Base-by-base conservation (phyloP, 2,888 invertebrate genomes). In the Andrena haemorrhoa region DNA sequence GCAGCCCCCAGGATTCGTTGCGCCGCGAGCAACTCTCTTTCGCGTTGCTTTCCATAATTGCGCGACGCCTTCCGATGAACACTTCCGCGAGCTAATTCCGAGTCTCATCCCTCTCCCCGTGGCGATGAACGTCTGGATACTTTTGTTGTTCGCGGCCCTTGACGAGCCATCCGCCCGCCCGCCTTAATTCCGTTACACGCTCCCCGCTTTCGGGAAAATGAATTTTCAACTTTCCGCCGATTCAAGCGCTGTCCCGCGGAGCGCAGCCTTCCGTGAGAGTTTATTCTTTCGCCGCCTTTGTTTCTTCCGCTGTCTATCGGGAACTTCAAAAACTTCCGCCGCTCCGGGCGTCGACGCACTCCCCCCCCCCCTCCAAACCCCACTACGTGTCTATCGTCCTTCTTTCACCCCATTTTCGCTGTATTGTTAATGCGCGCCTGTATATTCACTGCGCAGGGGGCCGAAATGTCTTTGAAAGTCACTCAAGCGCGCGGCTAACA, bases 381-480 rank as follows among this genome's bases (percentile, higher is more conserved):
- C 3, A 16, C 16, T 53, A 66, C 75, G 41, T 33, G 77, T 49
- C 58, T 41, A 16, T 66, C 75, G 33, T 29, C 35, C 23, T 33
- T 33, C 51, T 64, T n/a, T 49, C 33, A 1, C 23, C 8, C 29
- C 58, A 20, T 41, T 23, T 23, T 20, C 51, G 49, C 41, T 23
- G 51, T 58, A 49, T 60, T 20, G 58, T 77, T 53, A 56, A 60
- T 70, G 58, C 64, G 35, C 68, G 41, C 33, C 64, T 70, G 51
- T 79, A 47, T 69, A 35, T 65, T 60, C 58, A 51, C 26, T 41
- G 26, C 23, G 20, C 76, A 35, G 49, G 33, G 64, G 77, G n/a
- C 41, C 5, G 64, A 20, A 47, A 33, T 53, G 79, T 78, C 70
- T 79, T 79, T 77, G 70, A 79, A 79, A 79, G 70, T 65, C 79